These are phyloP conservation scores for Apodemia zela DNA, from an alignment of 2,888 invertebrate species.

Conservation along the genomic window DNA sequence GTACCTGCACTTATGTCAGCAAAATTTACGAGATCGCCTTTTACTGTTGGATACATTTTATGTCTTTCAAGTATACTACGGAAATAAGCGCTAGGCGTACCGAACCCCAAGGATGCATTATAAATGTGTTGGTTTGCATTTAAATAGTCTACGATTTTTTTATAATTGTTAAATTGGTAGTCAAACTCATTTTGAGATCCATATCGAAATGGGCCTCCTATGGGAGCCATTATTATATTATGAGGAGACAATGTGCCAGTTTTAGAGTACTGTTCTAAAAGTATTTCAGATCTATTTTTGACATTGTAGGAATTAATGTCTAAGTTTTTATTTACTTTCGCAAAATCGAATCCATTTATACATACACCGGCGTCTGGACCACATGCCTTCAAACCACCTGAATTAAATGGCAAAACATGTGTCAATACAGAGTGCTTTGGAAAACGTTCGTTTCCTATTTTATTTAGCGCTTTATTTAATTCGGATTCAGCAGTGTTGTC, in stretches of 20 bases:
- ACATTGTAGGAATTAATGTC: constrained; percentile 91
- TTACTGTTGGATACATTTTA: constrained; percentile 83
- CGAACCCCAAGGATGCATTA: constrained; percentile 89
- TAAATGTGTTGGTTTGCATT: constrained; percentile 86
- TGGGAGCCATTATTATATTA: constrained; percentile 80
- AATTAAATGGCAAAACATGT: constrained; percentile 63
- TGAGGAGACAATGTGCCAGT: constrained; percentile 93
- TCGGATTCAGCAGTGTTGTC: constrained; percentile 58
- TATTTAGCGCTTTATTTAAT: constrained; percentile 51
- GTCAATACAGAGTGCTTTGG: constrained; percentile 56
- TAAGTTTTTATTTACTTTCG: constrained; percentile 86
- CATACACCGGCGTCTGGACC: constrained; percentile 57
- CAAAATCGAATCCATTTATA: constrained; percentile 79
- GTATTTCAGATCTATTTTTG: constrained; percentile 89
- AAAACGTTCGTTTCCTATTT: constrained; percentile 54
- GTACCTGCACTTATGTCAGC: constrained; percentile 92
- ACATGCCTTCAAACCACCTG: constrained; percentile 57
- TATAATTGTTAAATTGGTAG: constrained; percentile 95
- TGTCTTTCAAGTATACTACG: constrained; percentile 82
- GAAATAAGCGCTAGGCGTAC: constrained; percentile 95
- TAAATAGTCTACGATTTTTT: constrained; percentile 91
- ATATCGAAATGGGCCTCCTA: constrained; percentile 57
- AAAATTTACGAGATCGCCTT: constrained; percentile 97
- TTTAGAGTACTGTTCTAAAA: constrained; percentile 93
- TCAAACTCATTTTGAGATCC: constrained; percentile 94